phyloP scores from a whole-genome alignment of 1,140 invertebrate species.

The Probaryconus sp. region DNA sequence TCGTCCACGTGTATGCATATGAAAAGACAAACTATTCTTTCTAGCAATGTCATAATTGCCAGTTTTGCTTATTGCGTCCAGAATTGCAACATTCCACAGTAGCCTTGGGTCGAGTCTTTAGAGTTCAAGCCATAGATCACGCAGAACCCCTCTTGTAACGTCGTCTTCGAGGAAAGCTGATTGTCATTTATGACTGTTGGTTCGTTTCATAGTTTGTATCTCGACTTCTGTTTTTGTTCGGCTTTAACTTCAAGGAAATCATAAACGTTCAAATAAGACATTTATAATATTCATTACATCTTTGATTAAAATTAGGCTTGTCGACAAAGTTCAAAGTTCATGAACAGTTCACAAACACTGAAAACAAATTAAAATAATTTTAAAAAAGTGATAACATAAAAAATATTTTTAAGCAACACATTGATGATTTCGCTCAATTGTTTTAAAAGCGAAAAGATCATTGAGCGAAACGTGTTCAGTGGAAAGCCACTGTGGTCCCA shows the following conservation, averaged over 20 bases:
- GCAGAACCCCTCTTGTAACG: constrained; percentile 35
- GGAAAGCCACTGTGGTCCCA: constrained; percentile 50
- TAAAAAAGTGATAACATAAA: constrained; percentile 22
- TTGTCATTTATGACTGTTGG: constrained; percentile 69
- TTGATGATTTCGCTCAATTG: constrained; percentile 50
- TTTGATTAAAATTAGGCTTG: too few relatives aligned
- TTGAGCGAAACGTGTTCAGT: constrained; percentile 12
- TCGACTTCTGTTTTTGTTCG: constrained; percentile 19
- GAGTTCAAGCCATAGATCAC: constrained; percentile 65
- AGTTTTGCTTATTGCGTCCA: constrained; percentile 66
- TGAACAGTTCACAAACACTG: too few relatives aligned
- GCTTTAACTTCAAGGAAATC: too few relatives aligned
- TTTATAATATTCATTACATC: too few relatives aligned
- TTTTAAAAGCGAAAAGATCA: constrained; percentile 59
- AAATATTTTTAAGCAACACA: constrained; percentile 22
- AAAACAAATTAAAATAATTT: too few relatives aligned
- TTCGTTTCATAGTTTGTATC: constrained; percentile 34
- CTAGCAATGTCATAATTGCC: constrained; percentile 69
- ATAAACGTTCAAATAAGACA: too few relatives aligned
- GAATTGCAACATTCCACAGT: constrained; percentile 60
- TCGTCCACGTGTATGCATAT: constrained; percentile 14
- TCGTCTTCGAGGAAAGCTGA: constrained; percentile 60
- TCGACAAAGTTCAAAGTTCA: too few relatives aligned
- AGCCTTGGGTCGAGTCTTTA: constrained; percentile 48
- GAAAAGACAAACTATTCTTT: constrained; percentile 59